Base-by-base conservation (phyloP, 2,888 invertebrate species). In the Rhopalosiphum nymphaeae region DNA sequence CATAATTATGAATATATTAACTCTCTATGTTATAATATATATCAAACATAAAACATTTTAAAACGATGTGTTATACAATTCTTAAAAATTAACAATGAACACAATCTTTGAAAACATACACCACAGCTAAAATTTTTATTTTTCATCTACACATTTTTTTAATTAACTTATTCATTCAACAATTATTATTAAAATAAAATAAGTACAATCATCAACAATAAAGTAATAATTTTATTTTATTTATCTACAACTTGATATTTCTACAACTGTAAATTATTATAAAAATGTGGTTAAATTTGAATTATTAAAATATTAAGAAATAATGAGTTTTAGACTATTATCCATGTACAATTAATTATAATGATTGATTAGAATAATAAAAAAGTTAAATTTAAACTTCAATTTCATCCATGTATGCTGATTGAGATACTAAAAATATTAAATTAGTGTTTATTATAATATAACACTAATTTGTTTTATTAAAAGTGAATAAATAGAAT, bases 401-500 rank as follows among this genome's bases (percentile, higher is more conserved):
- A 67, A 16, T 67, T 67, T 36, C 26, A 26, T 57, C 10, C 26
- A 21, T 78, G 21, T 78, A 78, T 0, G 21, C 9, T 78, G 78
- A 78, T 78, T 16, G 21, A 78, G 36, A 78, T 42, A 42, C 36
- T 42, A 36, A 9, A 78, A 78, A 36, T 78, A 36, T 36, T 36
- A 78, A 78, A 21, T 78, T 78, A 42, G 78, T 36, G 78, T 36
- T 78, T 9, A n/a, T 4, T 13, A 78, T 78, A 44, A 44, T 85
- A 44, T 9, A 85, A 85, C 44, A 44, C 26, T 85, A 85, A 44
- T 85, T 85, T 85, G 26, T 56, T 57, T 42, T 42, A 78, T 78
- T 78, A 21, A 36, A 57, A 57, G 44, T n/a, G n/a, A 61, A 90
- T n/a, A 90, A 90, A 78, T 90, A 90, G 10, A n/a, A 16, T 11